These are phyloP conservation scores for Zoroaster sp. DNA, from an alignment of 53 echinoderm and acorn worm species.

Conservation along the genomic window DNA sequence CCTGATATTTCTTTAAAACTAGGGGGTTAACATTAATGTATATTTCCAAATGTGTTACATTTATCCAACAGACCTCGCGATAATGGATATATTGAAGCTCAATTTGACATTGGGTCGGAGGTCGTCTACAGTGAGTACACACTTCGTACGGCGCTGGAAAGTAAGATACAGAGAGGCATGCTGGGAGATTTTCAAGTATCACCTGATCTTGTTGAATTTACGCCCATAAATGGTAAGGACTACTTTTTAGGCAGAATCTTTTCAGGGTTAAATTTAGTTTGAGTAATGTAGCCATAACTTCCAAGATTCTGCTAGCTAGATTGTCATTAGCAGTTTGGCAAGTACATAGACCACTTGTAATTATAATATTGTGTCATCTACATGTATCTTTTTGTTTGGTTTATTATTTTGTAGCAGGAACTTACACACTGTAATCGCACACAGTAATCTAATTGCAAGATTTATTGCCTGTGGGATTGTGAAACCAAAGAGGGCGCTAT, in stretches of 20 bases:
- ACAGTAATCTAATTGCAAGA: neutral
- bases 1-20: neutral
- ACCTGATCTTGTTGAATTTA: slow-evolving; percentile 3
- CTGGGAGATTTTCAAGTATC: slow-evolving; percentile 18
- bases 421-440: neutral
- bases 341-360: too few species aligned
- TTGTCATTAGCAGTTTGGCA: neutral
- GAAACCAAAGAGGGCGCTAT: slow-evolving; percentile 1
- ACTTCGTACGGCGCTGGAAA: slow-evolving; percentile 34
- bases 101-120: slow-evolving; percentile 49
- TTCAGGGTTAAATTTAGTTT: too few species aligned
- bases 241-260: neutral
- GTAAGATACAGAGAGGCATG: slow-evolving; percentile 17
- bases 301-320: neutral
- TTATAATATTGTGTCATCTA: too few species aligned
- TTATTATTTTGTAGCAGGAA: neutral
- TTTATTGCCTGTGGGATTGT: neutral
- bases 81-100: slow-evolving; percentile 35
- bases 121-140: slow-evolving; percentile 32
- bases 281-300: neutral
- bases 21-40: neutral
- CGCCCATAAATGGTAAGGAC: slow-evolving; percentile 9
- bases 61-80: slow-evolving; percentile 14
- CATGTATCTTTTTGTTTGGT: too few species aligned
- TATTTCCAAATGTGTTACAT: neutral